Conservation (phyloP, 64 coral and sea anemone genomes). For the Porites australiensis region DNA sequence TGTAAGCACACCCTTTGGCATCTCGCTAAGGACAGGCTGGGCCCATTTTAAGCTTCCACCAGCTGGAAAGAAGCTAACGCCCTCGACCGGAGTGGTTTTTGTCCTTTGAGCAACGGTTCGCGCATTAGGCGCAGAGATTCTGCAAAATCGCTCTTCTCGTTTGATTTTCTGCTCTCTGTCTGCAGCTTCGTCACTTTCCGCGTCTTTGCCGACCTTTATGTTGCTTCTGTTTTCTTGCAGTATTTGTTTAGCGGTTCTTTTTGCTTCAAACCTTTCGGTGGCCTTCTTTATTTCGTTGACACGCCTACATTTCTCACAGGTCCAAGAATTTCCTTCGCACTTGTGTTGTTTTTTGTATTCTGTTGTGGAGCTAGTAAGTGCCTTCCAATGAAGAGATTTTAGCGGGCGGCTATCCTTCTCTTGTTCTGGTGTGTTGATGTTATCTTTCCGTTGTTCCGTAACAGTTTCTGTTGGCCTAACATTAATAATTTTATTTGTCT, state of each 20-base stretch:
- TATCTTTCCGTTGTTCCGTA: not conserved
- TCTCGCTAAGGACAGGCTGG: conserved; percentile 5
- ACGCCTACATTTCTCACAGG: conserved; percentile 28
- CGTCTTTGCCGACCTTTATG: not conserved
- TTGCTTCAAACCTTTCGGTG: conserved; percentile 17
- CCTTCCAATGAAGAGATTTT: conserved; percentile 43
- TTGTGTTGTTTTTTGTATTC: not conserved
- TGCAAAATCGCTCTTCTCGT: conserved; percentile 35
- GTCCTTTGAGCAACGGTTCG: conserved; percentile 7
- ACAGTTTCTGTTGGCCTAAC: conserved; percentile 1
- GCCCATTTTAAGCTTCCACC: conserved; percentile 37
- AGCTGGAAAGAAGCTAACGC: not conserved
- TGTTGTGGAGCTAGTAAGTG: not conserved
- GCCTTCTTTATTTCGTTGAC: conserved; percentile 17
- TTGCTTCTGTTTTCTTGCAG: conserved; percentile 8
- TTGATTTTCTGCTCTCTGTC: conserved; percentile 19
- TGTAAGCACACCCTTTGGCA: not conserved
- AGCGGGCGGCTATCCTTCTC: not conserved
- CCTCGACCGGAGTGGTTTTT: not conserved
- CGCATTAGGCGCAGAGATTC: not conserved
- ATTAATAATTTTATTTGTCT: not conserved
- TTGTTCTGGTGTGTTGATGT: not conserved
- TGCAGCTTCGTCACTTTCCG: not conserved
- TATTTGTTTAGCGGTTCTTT: conserved; percentile 16
- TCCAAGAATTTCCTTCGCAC: not conserved